A percentile compares a stretch with the other conserved stretches of the same genome.
Conservation (phyloP, 2,113 vertebrate species). For the Antechinus stuartii region DNA sequence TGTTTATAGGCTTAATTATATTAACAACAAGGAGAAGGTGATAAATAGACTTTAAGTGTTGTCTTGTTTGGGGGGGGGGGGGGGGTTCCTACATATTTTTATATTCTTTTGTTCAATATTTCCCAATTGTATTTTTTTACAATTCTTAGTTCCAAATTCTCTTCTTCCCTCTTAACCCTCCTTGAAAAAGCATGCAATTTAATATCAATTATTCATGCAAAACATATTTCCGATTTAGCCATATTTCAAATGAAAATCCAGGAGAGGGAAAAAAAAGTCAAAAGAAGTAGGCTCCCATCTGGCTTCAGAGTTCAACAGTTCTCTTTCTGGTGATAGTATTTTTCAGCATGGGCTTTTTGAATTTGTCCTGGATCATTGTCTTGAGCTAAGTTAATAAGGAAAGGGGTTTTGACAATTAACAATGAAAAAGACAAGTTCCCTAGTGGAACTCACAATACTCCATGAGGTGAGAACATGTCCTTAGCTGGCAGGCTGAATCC, state of each 20-base stretch:
- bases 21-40: constrained; percentile 11
- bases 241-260: neutral
- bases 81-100: neutral
- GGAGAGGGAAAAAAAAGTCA: neutral
- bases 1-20: constrained; percentile 37
- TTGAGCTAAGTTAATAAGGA: neutral
- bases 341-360: neutral
- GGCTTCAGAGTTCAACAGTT: neutral
- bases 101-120: neutral
- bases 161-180: neutral
- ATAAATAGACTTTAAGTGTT: neutral
- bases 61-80: neutral
- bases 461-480: no score
- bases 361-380: neutral
- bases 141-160: neutral
- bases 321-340: neutral
- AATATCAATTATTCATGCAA: neutral
- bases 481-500: no score
- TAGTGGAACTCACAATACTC: no score
- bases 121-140: neutral
- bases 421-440: no score
- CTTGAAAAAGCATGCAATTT: neutral
- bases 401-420: no score
- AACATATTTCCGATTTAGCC: neutral
- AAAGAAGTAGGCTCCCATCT: neutral